Percentiles rank a stretch among this genome's conserved stretches.
Conservation (phyloP, 1,140 invertebrate genomes). For the Diprion similis region DNA sequence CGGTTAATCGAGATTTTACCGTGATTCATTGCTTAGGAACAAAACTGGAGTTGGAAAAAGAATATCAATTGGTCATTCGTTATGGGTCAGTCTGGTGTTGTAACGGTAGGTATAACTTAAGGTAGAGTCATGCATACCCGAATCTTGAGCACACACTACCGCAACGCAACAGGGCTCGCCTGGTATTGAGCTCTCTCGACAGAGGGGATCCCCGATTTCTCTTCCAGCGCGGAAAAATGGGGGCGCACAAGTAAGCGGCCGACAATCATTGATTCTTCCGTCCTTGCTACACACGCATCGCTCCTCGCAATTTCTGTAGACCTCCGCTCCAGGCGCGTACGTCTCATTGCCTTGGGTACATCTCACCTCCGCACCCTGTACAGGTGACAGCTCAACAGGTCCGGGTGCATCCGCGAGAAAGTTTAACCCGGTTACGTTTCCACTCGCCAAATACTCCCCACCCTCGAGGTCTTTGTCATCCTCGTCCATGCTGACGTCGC, state of each 20-base stretch:
- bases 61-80: no score
- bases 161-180: conserved; percentile 82
- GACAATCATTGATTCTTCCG: conserved; percentile 69
- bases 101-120: no score
- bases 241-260: conserved; percentile 67
- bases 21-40: no score
- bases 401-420: conserved; percentile 31
- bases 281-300: conserved; percentile 69
- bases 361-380: conserved; percentile 36
- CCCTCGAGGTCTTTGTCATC: conserved; percentile 64
- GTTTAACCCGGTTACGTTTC: conserved; percentile 43
- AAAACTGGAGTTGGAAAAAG: no score
- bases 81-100: no score
- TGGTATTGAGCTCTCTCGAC: conserved; percentile 70
- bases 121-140: conserved; percentile 47
- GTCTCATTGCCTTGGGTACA: conserved; percentile 78
- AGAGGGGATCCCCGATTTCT: conserved; percentile 72
- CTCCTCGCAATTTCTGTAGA: conserved; percentile 74
- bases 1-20: no score
- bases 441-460: conserved; percentile 45
- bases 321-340: conserved; percentile 72
- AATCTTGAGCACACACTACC: conserved; percentile 67
- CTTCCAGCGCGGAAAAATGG: conserved; percentile 70
- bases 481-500: conserved; percentile 73
- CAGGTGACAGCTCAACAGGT: no score